Evolutionary conservation across 2,888 invertebrate species (phyloP), one percentile per base, ranked within the genome.

Genomic region (Drosophila acutilabella): DNA sequence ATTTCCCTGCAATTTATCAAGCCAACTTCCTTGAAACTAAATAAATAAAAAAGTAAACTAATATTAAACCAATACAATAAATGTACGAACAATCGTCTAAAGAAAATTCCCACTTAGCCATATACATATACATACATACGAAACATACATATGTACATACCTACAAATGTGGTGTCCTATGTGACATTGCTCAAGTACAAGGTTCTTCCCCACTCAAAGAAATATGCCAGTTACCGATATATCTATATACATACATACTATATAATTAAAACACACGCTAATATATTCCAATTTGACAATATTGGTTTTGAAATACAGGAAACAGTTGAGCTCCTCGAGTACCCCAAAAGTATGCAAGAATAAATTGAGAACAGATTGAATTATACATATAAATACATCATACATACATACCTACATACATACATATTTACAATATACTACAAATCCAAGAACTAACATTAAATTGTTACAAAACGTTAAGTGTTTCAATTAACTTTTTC

Each of bases 71-170:
- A 50, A 67, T 48, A 68, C 76, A 82, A 78, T 78, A 85, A 78
- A 70, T 57, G 85, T 88, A 81, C 53, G 88, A 89, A 83, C 83
- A 83, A 83, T 83, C 83, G 89, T 65, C 80, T 59, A 64, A 59
- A 66, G 60, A 68, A 67, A 67, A 58, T 36, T 61, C 88, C 79
- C 85, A 68, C 80, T 57, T 60, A 77, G 40, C 59, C 54, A 64
- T 33, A 40, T 45, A 23, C 56, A 16, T 45, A 45, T 38, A 61
- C 26, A 45, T 56, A 56, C 44, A 51, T 50, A 44, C n/a, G n/a
- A n/a, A n/a, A n/a, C 44, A 23, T 26, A 58, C 16, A 48, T 36
- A 36, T 5, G 13, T 13, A 36, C 36, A 36, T 36, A 36, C 36
- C 36, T 36, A 36, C 13, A 36, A 56, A 33, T 56, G 56, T 45